Percentiles rank a stretch among this genome's conserved stretches.
These are phyloP conservation scores for Dendrocopos noguchii DNA, from an alignment of 2,113 vertebrate genomes.

Conservation along the genomic window DNA sequence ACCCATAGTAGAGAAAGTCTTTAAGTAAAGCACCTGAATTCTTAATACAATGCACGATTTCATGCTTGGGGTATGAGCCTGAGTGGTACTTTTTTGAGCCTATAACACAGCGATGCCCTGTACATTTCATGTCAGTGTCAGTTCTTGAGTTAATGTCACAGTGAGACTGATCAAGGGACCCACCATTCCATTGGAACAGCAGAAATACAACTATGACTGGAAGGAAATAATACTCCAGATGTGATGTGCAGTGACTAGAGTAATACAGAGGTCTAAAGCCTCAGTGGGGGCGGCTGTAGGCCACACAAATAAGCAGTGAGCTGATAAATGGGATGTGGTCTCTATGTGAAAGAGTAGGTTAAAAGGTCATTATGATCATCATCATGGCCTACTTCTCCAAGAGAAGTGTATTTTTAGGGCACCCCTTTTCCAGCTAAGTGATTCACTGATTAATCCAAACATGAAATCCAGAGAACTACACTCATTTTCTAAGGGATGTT, in stretches of 20 bases:
- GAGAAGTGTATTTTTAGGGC: background rate
- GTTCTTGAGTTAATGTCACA: background rate
- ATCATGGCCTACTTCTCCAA: background rate
- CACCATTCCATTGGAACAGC: background rate
- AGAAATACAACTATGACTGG: background rate
- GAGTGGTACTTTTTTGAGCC: background rate
- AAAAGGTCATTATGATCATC: background rate
- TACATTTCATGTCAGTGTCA: accelerated
- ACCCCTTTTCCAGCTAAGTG: background rate
- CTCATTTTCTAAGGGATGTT: background rate
- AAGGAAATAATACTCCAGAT: background rate
- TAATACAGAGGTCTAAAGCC: background rate
- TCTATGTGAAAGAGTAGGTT: background rate
- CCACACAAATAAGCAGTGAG: background rate
- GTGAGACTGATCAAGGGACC: background rate
- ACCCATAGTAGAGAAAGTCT: background rate
- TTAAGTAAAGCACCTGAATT: background rate
- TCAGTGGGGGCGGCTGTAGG: background rate
- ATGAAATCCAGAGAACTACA: background rate
- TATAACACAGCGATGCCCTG: background rate
- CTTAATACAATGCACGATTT: background rate
- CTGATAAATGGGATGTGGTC: background rate
- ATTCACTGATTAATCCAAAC: background rate
- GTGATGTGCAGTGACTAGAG: background rate
- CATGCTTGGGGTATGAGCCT: background rate